These are phyloP conservation scores for Matsumyia berberina DNA, from an alignment of 2,888 invertebrate species.

Conservation along the genomic window DNA sequence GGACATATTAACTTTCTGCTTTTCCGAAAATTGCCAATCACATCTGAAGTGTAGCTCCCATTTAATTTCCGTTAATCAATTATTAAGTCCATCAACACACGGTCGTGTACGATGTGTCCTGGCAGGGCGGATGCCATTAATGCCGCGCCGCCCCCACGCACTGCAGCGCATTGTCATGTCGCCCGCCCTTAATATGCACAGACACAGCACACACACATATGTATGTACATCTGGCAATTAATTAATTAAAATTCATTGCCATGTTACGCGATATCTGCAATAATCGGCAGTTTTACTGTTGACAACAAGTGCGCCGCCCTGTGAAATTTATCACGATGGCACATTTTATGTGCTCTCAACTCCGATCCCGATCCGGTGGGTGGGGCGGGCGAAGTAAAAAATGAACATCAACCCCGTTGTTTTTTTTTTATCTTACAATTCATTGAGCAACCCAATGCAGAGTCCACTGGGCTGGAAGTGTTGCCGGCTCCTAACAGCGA, in stretches of 20 bases:
- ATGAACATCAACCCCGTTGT: constrained; percentile 19
- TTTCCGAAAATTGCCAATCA: constrained; percentile 70
- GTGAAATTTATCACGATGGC: constrained; percentile 59
- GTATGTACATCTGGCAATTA: constrained; percentile 60
- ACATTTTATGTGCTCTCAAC: constrained; percentile 36
- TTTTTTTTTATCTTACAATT: constrained; percentile 41
- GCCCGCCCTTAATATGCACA: constrained; percentile 18
- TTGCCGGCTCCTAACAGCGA: constrained; percentile 17
- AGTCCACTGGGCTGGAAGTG: constrained; percentile 26
- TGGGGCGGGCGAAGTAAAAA: constrained; percentile 5
- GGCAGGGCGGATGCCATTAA: constrained; percentile 45
- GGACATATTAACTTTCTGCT: constrained; percentile 66
- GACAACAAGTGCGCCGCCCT: constrained; percentile 64
- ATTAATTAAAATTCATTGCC: constrained; percentile 75
- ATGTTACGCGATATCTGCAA: constrained; percentile 69
- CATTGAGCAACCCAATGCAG: constrained; percentile 33
- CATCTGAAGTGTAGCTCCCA: constrained; percentile 65
- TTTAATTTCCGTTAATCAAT: constrained; percentile 75
- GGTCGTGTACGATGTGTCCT: background rate
- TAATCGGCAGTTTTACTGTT: constrained; percentile 72
- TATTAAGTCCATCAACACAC: constrained; percentile 69
- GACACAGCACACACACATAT: constrained; percentile 26
- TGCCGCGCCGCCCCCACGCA: constrained; percentile 42
- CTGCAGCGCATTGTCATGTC: constrained; percentile 22
- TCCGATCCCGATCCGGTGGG: constrained; percentile 26